Conservation (phyloP, 2,888 invertebrate genomes). For the Leptopilina myrica region DNA sequence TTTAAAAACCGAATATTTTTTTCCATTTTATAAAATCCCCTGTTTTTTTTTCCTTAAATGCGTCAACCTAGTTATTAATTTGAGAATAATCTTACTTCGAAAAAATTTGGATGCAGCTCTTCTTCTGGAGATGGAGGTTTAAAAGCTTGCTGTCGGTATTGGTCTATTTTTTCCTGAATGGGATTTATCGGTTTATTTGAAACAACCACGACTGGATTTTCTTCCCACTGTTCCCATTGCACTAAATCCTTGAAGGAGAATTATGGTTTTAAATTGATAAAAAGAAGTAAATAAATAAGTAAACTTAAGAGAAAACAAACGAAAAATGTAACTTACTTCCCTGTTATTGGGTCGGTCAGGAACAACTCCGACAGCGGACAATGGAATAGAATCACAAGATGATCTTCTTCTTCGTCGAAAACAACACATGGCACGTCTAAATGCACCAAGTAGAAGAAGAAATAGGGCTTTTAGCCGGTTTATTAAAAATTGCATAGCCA, state of each 20-base stretch:
- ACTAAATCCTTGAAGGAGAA: conserved; percentile 68
- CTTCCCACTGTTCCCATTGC: conserved; percentile 82
- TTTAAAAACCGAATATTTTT: too few relatives aligned
- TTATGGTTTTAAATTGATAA: conserved; percentile 13
- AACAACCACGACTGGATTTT: conserved; percentile 76
- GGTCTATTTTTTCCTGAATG: conserved; percentile 82
- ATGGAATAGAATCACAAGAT: conserved; percentile 79
- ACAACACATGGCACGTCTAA: conserved; percentile 81
- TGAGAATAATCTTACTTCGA: conserved; percentile 75
- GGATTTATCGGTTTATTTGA: conserved; percentile 75
- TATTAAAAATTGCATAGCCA: conserved; percentile 77
- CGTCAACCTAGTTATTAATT: too few relatives aligned
- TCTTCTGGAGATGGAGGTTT: conserved; percentile 74
- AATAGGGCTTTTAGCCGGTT: conserved; percentile 80
- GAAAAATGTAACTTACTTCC: conserved; percentile 48
- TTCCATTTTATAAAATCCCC: too few relatives aligned
- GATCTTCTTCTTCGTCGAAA: conserved; percentile 79
- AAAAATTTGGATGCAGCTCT: conserved; percentile 79
- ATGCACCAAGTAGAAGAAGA: conserved; percentile 78
- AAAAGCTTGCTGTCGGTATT: conserved; percentile 79
- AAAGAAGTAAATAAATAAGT: not conserved
- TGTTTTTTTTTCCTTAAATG: too few relatives aligned
- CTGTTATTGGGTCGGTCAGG: conserved; percentile 68
- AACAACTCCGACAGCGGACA: conserved; percentile 79
- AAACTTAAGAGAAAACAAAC: not conserved